Conservation (phyloP, 2,113 vertebrate genomes). For the Poicephalus gulielmi region DNA sequence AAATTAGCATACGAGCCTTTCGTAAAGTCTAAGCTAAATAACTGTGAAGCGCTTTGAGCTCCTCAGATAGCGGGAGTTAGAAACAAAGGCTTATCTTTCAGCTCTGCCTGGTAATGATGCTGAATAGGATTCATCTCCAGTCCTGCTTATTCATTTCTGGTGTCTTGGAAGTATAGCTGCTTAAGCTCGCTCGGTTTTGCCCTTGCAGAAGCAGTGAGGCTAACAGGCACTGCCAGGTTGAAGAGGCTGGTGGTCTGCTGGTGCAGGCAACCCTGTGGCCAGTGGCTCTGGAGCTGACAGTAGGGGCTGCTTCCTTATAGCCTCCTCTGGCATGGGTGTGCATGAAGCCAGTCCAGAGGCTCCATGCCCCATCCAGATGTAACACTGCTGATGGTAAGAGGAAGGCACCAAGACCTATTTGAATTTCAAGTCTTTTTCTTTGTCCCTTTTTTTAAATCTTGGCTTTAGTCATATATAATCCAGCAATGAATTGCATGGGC, state of each 20-base stretch:
- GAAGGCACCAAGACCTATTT: not conserved
- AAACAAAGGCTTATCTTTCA: slow-evolving; percentile 48
- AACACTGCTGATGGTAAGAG: not conserved
- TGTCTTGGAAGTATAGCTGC: not conserved
- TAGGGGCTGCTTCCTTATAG: not conserved
- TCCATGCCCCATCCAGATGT: not conserved
- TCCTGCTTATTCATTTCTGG: slow-evolving; percentile 20
- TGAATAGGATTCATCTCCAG: slow-evolving; percentile 42
- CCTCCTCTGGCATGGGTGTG: accelerated
- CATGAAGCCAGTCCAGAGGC: not conserved
- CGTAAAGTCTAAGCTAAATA: slow-evolving; percentile 46
- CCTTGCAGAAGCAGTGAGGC: not conserved
- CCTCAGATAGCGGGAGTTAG: slow-evolving; percentile 7
- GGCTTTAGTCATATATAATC: not conserved
- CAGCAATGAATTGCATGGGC: not conserved
- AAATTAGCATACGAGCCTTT: slow-evolving; percentile 33
- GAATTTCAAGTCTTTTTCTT: not conserved
- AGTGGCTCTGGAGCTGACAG: not conserved
- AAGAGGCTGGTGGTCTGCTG: accelerated
- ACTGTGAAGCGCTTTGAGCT: slow-evolving; percentile 49
- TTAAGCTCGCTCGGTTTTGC: not conserved
- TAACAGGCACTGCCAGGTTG: not conserved
- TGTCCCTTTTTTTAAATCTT: not conserved
- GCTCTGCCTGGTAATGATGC: slow-evolving; percentile 20
- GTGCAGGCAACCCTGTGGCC: not conserved